A percentile compares a stretch with the other conserved stretches of the same genome.
phyloP scores from a whole-genome alignment of 2,797 vertebrate genomes.

The Oryzias dopingdopingensis region DNA sequence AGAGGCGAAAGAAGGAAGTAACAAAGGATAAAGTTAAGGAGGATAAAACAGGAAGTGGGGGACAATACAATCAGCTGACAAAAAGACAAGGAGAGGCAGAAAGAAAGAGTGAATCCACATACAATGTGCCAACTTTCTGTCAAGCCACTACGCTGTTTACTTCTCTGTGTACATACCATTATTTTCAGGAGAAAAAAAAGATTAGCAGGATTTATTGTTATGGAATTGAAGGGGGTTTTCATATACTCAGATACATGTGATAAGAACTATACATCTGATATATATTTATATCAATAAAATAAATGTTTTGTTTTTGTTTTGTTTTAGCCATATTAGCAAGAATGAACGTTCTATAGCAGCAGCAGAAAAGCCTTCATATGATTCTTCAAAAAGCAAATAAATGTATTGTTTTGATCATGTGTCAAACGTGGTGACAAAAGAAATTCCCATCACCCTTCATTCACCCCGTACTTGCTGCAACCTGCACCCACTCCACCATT shows the following conservation, averaged over 20 bases:
- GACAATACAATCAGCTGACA: constrained; percentile 40
- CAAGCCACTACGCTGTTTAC: constrained; percentile 36
- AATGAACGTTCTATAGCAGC: no score
- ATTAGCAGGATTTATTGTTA: constrained; percentile 14
- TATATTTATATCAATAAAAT: no score
- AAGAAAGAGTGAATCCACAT: constrained; percentile 10
- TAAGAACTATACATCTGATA: no score
- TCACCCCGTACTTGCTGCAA: constrained; percentile 60
- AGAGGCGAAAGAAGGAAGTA: constrained; percentile 30
- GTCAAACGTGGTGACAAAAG: constrained; percentile 43
- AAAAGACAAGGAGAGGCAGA: constrained; percentile 12
- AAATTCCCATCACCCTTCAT: constrained; percentile 56
- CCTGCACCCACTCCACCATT: constrained; percentile 42
- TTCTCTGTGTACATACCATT: constrained; percentile 6
- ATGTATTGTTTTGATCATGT: constrained; percentile 2
- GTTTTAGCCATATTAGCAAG: no score
- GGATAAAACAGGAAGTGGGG: constrained; percentile 39
- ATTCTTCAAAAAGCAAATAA: not conserved
- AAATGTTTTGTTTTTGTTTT: no score
- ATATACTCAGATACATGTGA: no score
- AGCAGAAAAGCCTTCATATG: constrained; percentile 1
- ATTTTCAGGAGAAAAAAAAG: constrained; percentile 9
- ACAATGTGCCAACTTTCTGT: constrained; percentile 39
- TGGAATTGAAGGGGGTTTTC: constrained; percentile 2
- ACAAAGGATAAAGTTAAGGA: constrained; percentile 34